phyloP scores from a whole-genome alignment of 2,113 vertebrate genomes.

The Leuciscus idus region DNA sequence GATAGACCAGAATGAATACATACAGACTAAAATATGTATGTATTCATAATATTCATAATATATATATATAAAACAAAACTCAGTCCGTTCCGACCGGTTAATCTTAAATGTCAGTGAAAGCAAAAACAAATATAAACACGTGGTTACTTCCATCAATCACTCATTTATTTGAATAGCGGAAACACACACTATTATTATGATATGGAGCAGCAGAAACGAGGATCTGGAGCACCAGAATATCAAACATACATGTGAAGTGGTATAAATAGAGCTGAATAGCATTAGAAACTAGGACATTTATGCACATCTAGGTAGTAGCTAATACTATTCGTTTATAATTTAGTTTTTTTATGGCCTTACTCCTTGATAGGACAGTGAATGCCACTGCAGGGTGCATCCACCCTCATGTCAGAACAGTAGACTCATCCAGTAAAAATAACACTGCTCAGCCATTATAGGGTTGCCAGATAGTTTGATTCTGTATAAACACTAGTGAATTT shows the following conservation, averaged over 20 bases:
- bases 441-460: constrained; percentile 9
- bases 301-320: neutral
- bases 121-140: no score
- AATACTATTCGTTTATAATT: neutral
- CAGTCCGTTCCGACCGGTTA: neutral
- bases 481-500: neutral
- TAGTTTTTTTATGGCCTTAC: neutral
- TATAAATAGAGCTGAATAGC: no score
- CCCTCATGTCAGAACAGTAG: neutral
- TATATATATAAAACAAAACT: neutral
- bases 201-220: neutral
- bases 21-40: neutral
- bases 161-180: neutral
- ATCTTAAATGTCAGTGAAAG: neutral
- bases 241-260: neutral
- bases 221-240: neutral
- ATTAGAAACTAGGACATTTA: neutral
- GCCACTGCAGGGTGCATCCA: neutral
- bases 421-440: constrained; percentile 70
- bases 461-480: constrained; percentile 14
- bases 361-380: neutral
- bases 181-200: neutral
- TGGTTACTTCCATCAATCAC: no score
- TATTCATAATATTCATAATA: no score
- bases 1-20: neutral